Base-by-base conservation (phyloP, 2,888 invertebrate species). In the Saturnia japonica region DNA sequence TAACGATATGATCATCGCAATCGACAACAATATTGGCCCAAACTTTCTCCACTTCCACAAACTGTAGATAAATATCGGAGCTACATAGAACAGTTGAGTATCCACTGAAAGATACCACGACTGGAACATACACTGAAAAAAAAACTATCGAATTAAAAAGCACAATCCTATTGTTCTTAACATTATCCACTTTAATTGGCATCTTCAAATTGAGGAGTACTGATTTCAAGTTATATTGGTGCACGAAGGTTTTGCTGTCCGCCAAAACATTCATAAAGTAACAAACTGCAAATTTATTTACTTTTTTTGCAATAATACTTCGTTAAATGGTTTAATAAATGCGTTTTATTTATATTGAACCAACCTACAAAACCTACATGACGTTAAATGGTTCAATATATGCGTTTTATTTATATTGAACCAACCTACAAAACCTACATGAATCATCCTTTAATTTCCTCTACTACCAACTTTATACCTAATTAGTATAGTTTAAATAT, bases 81-180 rank as follows among this genome's bases (percentile, higher is more conserved):
- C 96, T 64, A 96, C 80, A 78, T 96, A 93, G 87, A 96, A 96
- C 69, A 96, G 82, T 82, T 96, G 96, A 0, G 96, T 95, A 75
- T 96, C 96, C 66, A 95, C 96, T 8, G 94, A 92, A 1, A 96
- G 89, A 79, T 96, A 96, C 96, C 96, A 96, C 0, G 96, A 96
- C 85, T 96, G 96, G 87, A 96, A 96, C 96, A 96, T 96, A 77
- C 96, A 96, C 96, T 96, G 91, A 71, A 94, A 92, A 19, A 25
- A 60, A 60, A 11, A 60, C 25, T 3, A 16, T 28, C 6, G 14
- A 60, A 60, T 60, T 60, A 28, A 25, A 60, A 28, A 28, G 25
- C 57, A 25, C 14, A 60, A 60, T 0, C 4, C 57, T 28, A 22
- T 22, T 54, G 28, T 60, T 60, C 57, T 28, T 25, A 60, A 60